Base-by-base conservation (phyloP, 2,113 vertebrate species). In the Anguilla japonica region DNA sequence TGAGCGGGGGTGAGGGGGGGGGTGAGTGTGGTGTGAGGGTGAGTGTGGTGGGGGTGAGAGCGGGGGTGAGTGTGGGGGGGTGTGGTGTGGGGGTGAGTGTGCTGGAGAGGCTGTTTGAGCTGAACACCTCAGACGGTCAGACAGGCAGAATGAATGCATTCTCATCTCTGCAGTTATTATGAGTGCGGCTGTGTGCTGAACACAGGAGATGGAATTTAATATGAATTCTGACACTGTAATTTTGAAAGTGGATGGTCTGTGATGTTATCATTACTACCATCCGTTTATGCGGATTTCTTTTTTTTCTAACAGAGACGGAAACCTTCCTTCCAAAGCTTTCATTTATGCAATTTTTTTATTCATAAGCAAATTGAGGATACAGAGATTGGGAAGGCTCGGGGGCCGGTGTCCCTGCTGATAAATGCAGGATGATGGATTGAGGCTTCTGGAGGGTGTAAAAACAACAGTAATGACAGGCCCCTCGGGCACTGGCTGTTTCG, bases 401-500 rank as follows among this genome's bases (percentile, higher is more conserved):
- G 39, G 39, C 71, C 43, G 67, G 46, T 79, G 80, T 86, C 81
- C 78, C 41, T 53, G 41, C 53, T 41, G 85, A 79, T 81, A 86
- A 81, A 82, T 43, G n/a, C 79, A 18, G 53, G 26, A 41, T 87
- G 82, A 83, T 83, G 86, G 82, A 87, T 87, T n/a, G 81, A 29
- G 81, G 41, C 34, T 75, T 57, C 83, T 43, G 79, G 63, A 83
- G 81, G 40, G 43, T n/a, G 22, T 78, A 83, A 29, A 75, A 41
- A 60, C 29, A 79, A 15, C 16, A 20, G 82, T 81, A 82, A 75
- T 53, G 41, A n/a, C 81, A 79, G 15, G 13, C 20, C 41, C 80
- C 81, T 34, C 0, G 5, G 67, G 67, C 82, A 1, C 22, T 60
- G 18, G 57, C 80, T 46, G 63, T 20, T 60, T 43, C 22, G 14